A percentile compares a stretch with the other conserved stretches of the same genome.
Conservation (phyloP, 2,888 invertebrate species). For the Drosophila pegasa region DNA sequence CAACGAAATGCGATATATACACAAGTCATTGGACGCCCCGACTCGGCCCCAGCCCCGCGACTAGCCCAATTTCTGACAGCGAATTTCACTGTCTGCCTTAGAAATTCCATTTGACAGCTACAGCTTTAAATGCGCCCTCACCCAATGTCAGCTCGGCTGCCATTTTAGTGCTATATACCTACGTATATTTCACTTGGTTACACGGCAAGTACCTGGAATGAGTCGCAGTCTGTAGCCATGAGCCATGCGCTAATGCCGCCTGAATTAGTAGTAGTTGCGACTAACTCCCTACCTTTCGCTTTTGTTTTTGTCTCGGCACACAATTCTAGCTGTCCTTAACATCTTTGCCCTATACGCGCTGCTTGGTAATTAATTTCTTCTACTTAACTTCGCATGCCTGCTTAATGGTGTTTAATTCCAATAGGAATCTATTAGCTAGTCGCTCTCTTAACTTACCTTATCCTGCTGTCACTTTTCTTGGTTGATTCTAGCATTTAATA, state of each 20-base stretch:
- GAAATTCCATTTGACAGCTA: slow-evolving; percentile 66
- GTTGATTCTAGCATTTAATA: background rate
- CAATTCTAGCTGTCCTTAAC: background rate
- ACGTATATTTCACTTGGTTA: slow-evolving; percentile 16
- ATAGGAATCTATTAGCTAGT: background rate
- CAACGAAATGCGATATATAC: slow-evolving; percentile 48
- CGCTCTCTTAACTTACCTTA: background rate
- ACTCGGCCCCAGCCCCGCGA: background rate
- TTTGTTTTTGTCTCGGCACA: background rate
- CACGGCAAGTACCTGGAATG: slow-evolving; percentile 19
- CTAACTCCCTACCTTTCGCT: background rate
- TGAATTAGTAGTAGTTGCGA: slow-evolving; percentile 3
- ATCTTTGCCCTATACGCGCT: too few relatives aligned
- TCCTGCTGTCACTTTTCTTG: background rate
- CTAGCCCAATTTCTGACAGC: slow-evolving; percentile 11
- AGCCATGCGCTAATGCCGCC: slow-evolving; percentile 21
- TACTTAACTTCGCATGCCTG: background rate
- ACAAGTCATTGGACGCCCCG: slow-evolving; percentile 37
- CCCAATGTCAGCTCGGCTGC: slow-evolving; percentile 33
- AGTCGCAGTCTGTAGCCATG: slow-evolving; percentile 40
- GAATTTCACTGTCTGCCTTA: slow-evolving; percentile 40
- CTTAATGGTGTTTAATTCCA: background rate
- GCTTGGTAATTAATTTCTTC: background rate
- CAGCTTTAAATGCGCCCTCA: slow-evolving; percentile 44
- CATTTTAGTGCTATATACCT: slow-evolving; percentile 12